Evolutionary conservation across 2,113 vertebrate genomes (phyloP), one percentile per base, ranked within the genome.

Genomic region (Oncorhynchus mykiss): DNA sequence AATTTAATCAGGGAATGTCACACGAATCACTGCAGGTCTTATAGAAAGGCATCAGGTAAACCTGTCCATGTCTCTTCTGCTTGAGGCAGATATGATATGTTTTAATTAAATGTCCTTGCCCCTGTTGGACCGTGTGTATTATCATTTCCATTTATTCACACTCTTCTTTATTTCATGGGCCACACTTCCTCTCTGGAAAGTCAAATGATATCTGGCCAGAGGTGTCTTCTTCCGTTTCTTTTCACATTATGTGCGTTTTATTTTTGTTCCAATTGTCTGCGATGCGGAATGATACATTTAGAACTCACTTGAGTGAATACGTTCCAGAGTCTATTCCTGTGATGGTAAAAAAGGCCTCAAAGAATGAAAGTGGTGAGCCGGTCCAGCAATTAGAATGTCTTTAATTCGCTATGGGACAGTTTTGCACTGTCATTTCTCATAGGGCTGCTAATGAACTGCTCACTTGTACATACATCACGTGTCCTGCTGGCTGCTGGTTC

Each of bases 21-120:
- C 60, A 78, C 48, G 80, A 84, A 68, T 62, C 75, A 74, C 80
- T 69, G 67, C 51, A 85, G 29, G 78, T 16, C 16, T 18, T 54
- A 75, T 77, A 49, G 18, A 80, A 84, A 75, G 29, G 3, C 71
- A 16, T 14, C 5, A 18, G 27, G 14, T 31, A 8, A 34, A 86
- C 72, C 75, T 27, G 29, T 25, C 20, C 45, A 49, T 51, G 3
- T 14, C 9, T 39, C 67, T 5, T 59, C 27, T 60, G 49, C 60
- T 77, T 24, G 48, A 62, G 59, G n/a, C 13, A 72, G 16, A 73
- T 18, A 70, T 34, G 24, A 71, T 72, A 65, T 48, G 22, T 62
- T 76, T 70, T 77, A 76, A 82, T 67, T 65, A 70, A 77, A 72
- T 22, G 66, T 74, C 34, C n/a, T 34, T 65, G 51, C 20, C 25